Conservation (phyloP, 2,113 vertebrate genomes). For the Uria aalge region DNA sequence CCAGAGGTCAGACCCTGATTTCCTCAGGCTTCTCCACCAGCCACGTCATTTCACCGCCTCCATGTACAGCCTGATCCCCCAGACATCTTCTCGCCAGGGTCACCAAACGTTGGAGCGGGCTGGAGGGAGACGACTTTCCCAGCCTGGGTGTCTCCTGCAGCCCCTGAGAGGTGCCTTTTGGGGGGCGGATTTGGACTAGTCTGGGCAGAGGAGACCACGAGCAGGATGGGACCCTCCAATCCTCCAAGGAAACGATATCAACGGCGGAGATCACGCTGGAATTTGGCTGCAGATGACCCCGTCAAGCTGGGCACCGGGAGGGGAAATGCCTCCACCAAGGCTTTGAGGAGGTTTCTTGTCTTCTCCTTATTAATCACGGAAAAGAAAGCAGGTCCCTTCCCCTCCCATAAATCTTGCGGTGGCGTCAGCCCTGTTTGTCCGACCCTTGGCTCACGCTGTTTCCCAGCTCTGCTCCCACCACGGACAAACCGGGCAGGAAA, state of each 20-base stretch:
- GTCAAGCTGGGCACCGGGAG: background rate
- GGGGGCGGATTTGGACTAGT: background rate
- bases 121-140: background rate
- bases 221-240: background rate
- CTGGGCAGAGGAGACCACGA: background rate
- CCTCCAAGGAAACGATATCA: background rate
- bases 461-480: background rate
- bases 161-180: rapidly evolving
- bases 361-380: constrained; percentile 17
- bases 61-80: background rate
- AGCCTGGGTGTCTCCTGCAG: background rate
- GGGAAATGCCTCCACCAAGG: background rate
- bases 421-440: background rate
- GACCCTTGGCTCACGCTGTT: background rate
- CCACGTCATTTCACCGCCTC: background rate
- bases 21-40: background rate
- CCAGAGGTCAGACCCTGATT: background rate
- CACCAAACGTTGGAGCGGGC: background rate
- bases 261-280: background rate
- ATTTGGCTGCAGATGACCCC: background rate
- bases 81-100: background rate
- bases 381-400: background rate
- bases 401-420: background rate
- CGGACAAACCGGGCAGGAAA: background rate
- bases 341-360: constrained; percentile 18